Evolutionary conservation across 2,113 vertebrate genomes (phyloP).

Genomic region (Gavia stellata): DNA sequence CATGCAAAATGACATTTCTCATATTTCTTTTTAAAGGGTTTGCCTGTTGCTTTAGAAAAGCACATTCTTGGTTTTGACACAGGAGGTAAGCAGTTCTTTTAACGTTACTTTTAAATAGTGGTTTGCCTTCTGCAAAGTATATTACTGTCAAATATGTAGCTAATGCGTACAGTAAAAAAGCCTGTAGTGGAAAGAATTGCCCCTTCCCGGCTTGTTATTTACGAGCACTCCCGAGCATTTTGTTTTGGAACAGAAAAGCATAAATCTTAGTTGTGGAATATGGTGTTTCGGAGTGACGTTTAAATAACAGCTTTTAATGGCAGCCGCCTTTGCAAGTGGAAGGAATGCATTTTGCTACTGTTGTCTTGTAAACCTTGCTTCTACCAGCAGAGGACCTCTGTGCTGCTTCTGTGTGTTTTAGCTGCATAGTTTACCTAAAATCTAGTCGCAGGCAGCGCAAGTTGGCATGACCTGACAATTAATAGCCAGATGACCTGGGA

Average conservation of each 20-base stretch:
- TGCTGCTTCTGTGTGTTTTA: not conserved
- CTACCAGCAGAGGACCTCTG: conserved; percentile 27
- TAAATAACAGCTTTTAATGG: not conserved
- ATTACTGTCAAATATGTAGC: not conserved
- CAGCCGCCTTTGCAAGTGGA: not conserved
- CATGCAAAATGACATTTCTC: not conserved
- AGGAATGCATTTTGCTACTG: not conserved
- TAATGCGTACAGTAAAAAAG: not conserved
- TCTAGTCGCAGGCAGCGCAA: not conserved
- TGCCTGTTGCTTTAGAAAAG: conserved; percentile 92
- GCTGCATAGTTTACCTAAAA: not conserved
- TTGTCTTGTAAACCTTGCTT: not conserved
- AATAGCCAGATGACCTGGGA: not conserved
- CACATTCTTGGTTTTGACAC: conserved; percentile 96
- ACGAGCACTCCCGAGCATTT: not conserved
- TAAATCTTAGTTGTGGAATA: not conserved
- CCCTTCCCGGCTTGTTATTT: conserved; percentile 1
- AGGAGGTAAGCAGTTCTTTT: conserved; percentile 81
- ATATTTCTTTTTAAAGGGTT: conserved; percentile 76
- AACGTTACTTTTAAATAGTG: not conserved
- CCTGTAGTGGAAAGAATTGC: not conserved
- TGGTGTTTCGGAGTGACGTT: not conserved
- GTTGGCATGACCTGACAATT: not conserved
- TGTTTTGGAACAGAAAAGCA: not conserved
- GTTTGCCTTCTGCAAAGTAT: not conserved